These are phyloP conservation scores for Tuta absoluta DNA, from an alignment of 2,888 invertebrate genomes.

Conservation along the genomic window DNA sequence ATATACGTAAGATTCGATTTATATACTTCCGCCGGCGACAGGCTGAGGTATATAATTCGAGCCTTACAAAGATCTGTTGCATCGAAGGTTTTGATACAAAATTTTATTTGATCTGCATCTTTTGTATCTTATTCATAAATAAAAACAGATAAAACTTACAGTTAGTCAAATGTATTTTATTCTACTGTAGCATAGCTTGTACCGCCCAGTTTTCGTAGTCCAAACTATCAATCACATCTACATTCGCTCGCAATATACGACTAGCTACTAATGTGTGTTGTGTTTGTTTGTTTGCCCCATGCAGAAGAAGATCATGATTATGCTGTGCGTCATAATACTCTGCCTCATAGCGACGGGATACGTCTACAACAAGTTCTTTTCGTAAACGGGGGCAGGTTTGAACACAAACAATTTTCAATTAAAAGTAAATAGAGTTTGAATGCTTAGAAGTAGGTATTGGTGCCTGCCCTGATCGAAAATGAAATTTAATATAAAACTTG, in stretches of 20 bases:
- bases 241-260: conserved; percentile 55
- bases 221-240: conserved; percentile 29
- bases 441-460: conserved; percentile 5
- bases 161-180: neutral
- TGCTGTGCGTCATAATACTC: conserved; percentile 92
- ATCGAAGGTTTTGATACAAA: no score
- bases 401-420: conserved; percentile 35
- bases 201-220: conserved; percentile 12
- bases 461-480: conserved; percentile 16
- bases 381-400: conserved; percentile 76
- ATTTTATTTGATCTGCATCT: no score
- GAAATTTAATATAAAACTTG: neutral
- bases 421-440: conserved; percentile 2
- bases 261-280: conserved; percentile 72
- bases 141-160: neutral
- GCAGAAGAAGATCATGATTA: conserved; percentile 97
- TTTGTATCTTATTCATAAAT: no score
- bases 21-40: no score
- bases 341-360: conserved; percentile 84
- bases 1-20: no score
- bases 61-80: no score
- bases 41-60: no score
- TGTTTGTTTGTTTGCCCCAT: conserved; percentile 78
- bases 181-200: neutral
- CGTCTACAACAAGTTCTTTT: conserved; percentile 79